Evolutionary conservation across 2,797 vertebrate species (phyloP).

Genomic region (Manis pentadactyla): DNA sequence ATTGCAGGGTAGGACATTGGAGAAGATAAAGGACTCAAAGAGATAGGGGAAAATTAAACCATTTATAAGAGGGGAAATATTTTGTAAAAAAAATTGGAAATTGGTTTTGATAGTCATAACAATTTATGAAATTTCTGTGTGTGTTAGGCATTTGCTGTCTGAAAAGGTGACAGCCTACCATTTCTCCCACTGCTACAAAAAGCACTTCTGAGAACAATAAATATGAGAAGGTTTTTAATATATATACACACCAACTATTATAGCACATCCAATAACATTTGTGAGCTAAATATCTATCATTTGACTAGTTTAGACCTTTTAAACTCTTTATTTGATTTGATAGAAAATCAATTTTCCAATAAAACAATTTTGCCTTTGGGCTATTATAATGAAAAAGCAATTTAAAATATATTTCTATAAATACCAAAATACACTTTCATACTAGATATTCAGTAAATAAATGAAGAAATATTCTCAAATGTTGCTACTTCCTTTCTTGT

Average conservation of each 20-base stretch:
- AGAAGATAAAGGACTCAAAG: conserved; percentile 67
- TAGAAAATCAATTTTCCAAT: conserved; percentile 72
- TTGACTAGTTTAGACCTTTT: conserved; percentile 56
- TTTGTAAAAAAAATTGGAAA: conserved; percentile 64
- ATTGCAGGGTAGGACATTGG: conserved; percentile 67
- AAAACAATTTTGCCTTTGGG: conserved; percentile 70
- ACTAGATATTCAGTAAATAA: conserved; percentile 37
- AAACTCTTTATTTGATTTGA: conserved; percentile 66
- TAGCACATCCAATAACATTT: neutral
- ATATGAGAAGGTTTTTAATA: neutral
- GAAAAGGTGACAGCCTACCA: conserved; percentile 40
- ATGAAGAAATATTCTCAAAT: conserved; percentile 49
- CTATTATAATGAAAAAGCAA: conserved; percentile 66
- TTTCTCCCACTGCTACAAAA: conserved; percentile 55
- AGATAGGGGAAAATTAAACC: conserved; percentile 56
- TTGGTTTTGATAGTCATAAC: conserved; percentile 63
- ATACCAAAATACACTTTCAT: conserved; percentile 44
- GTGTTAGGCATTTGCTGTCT: conserved; percentile 4
- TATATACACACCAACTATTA: neutral
- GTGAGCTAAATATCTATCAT: conserved; percentile 36
- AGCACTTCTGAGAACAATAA: conserved; percentile 55
- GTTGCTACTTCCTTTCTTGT: neutral
- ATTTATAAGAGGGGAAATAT: conserved; percentile 63
- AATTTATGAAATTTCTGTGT: conserved; percentile 50
- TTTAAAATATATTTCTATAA: conserved; percentile 70